Base-by-base conservation (phyloP, 64 coral and sea anemone species). In the Montipora foliosa region DNA sequence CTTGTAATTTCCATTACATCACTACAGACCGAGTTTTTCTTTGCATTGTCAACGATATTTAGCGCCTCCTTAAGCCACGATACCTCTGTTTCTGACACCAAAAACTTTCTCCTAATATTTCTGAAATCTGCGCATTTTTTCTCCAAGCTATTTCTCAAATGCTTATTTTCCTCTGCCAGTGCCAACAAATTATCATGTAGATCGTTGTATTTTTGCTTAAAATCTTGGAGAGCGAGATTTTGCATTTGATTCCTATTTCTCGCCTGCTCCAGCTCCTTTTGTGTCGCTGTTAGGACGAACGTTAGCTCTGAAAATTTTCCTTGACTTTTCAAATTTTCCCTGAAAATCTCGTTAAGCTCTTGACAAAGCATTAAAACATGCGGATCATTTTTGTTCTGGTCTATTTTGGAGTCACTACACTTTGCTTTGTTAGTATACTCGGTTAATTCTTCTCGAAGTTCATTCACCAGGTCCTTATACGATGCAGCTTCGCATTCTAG, bases 51-150 rank as follows among this genome's bases (percentile, higher is more conserved):
- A 15, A 94, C 92, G 74, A 97, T 97, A 52, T 94, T 90, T 50
- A 97, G 52, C 21, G 95, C 95, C 20, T 97, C 95, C 89, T 90
- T 92, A 19, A 97, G 82, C 92, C 95, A 97, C 6, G 45, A 91
- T 4, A 88, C 88, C 24, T 97, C 92, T 8, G 93, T 95, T 72
- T 97, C 93, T 29, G 87, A 71, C 15, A 95, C 83, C 79, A 97
- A 78, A 77, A 91, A 49, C 62, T 91, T 94, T 83, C 88, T 82
- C 29, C 77, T 74, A 55, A 92, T 68, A 45, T 77, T 66, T 64
- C 52, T 84, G 15, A 90, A 53, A 45, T 94, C 89, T 51, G 44
- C 51, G 72, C 55, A 89, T 88, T 95, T 94, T 50, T 92, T 87
- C 29, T 89, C 89, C 22, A 97, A 49, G 24, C 84, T 85, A 14